phyloP scores from a whole-genome alignment of 92 coral and sea anemone genomes.

The Phymanthus crucifer region DNA sequence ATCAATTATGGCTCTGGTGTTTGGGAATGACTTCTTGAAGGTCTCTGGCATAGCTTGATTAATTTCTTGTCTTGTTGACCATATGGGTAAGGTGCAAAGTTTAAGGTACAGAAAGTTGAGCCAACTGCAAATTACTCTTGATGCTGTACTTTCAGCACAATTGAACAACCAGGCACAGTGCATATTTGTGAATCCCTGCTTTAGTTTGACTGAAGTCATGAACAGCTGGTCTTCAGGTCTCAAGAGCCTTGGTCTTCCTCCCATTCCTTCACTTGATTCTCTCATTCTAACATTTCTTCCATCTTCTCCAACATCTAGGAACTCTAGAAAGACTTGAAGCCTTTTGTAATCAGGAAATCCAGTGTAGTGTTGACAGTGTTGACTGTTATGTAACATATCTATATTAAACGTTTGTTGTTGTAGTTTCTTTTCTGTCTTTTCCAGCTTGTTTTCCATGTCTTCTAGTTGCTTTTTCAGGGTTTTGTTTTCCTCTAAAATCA shows the following conservation, averaged over 20 bases:
- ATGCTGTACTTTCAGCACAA: conserved; percentile 15
- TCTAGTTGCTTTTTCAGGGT: not conserved
- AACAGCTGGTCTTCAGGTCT: conserved; percentile 31
- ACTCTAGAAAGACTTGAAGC: conserved; percentile 14
- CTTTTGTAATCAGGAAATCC: conserved; percentile 43
- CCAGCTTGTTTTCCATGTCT: not conserved
- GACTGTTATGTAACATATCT: conserved; percentile 12
- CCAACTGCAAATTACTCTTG: conserved; percentile 37
- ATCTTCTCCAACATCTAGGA: conserved; percentile 33
- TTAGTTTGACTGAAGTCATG: conserved; percentile 17
- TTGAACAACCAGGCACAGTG: conserved; percentile 28
- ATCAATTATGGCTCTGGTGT: conserved; percentile 20
- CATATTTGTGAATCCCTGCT: conserved; percentile 27
- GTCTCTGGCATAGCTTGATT: conserved; percentile 51
- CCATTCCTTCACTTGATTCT: conserved; percentile 3
- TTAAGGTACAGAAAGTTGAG: conserved; percentile 32
- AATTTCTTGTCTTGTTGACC: conserved; percentile 47
- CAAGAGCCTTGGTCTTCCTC: conserved; percentile 32
- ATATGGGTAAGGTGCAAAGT: conserved; percentile 29
- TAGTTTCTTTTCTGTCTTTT: conserved; percentile 13
- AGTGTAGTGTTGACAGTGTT: conserved; percentile 40
- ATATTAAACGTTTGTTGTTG: conserved; percentile 21
- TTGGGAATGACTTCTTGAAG: conserved; percentile 51
- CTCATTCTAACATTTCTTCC: conserved; percentile 42
- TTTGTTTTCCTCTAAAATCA: no score